These are phyloP conservation scores for Uloborus diversus DNA, from an alignment of 1,140 invertebrate genomes.

Conservation along the genomic window DNA sequence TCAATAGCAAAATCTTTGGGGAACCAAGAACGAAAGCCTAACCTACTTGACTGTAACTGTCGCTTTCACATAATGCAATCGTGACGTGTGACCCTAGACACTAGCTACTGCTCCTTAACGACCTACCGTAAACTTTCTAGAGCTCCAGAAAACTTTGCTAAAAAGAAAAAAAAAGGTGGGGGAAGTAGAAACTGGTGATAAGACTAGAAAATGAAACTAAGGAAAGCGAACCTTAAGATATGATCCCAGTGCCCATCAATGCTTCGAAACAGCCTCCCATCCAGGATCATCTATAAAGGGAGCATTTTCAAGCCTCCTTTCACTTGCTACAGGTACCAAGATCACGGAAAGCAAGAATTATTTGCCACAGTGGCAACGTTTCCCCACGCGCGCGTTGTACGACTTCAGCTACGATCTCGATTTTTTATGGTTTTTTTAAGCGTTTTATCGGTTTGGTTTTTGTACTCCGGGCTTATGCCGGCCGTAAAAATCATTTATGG, in stretches of 20 bases:
- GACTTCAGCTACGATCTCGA: background rate
- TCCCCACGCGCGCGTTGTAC: slow-evolving; percentile 32
- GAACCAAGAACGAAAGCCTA: background rate
- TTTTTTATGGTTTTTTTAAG: slow-evolving; percentile 54
- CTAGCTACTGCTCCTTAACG: slow-evolving; percentile 35
- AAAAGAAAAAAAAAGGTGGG: background rate
- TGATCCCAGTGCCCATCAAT: slow-evolving; percentile 23
- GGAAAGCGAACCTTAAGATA: slow-evolving; percentile 35
- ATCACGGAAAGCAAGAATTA: slow-evolving; percentile 34
- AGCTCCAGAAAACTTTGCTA: slow-evolving; percentile 14
- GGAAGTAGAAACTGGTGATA: slow-evolving; percentile 4
- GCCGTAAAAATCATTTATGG: slow-evolving; percentile 55
- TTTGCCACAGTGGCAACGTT: slow-evolving; percentile 39
- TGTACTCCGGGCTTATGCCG: slow-evolving; percentile 46
- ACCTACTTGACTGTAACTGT: slow-evolving; percentile 38
- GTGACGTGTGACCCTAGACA: slow-evolving; percentile 33
- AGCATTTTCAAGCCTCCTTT: slow-evolving; percentile 16
- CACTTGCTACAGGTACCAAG: slow-evolving; percentile 16
- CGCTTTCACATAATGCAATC: slow-evolving; percentile 34
- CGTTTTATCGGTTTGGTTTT: slow-evolving; percentile 55
- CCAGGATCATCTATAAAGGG: slow-evolving; percentile 47
- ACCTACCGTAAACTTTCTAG: slow-evolving; percentile 34
- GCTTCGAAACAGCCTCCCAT: slow-evolving; percentile 28
- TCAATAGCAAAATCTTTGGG: slow-evolving; percentile 22
- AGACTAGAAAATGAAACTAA: slow-evolving; percentile 31